Evolutionary conservation across 2,113 vertebrate genomes (phyloP).

Genomic region (Rhizomys pruinosus): DNA sequence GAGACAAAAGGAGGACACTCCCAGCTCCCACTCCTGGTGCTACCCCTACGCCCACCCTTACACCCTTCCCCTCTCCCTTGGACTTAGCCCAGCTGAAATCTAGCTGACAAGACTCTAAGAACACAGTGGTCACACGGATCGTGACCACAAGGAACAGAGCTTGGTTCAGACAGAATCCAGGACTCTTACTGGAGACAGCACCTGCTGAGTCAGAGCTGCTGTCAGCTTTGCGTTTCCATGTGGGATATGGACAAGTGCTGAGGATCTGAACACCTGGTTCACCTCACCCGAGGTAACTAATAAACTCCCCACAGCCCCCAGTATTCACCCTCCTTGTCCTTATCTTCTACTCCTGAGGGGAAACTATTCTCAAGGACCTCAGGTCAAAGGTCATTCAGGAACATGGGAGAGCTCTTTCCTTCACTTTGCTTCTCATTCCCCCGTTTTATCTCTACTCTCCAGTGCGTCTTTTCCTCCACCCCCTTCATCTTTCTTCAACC

Average conservation of each 20-base stretch:
- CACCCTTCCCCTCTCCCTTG: too few relatives aligned
- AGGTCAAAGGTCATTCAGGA: not conserved
- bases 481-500: not conserved
- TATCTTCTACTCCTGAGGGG: not conserved
- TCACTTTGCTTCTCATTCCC: not conserved
- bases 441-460: not conserved
- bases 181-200: fast-evolving
- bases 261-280: not conserved
- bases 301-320: not conserved
- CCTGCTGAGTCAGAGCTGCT: not conserved
- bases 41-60: too few relatives aligned
- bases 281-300: not conserved
- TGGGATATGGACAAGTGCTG: not conserved
- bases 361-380: not conserved
- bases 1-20: too few relatives aligned
- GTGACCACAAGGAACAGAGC: too few relatives aligned
- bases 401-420: not conserved
- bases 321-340: not conserved
- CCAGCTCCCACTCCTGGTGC: too few relatives aligned
- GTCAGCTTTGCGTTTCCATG: not conserved
- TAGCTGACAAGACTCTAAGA: too few relatives aligned
- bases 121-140: too few relatives aligned
- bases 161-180: too few relatives aligned
- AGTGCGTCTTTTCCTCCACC: not conserved
- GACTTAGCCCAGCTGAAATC: too few relatives aligned